phyloP scores from a whole-genome alignment of 2,797 vertebrate species.

The Pachyuromys duprasi region DNA sequence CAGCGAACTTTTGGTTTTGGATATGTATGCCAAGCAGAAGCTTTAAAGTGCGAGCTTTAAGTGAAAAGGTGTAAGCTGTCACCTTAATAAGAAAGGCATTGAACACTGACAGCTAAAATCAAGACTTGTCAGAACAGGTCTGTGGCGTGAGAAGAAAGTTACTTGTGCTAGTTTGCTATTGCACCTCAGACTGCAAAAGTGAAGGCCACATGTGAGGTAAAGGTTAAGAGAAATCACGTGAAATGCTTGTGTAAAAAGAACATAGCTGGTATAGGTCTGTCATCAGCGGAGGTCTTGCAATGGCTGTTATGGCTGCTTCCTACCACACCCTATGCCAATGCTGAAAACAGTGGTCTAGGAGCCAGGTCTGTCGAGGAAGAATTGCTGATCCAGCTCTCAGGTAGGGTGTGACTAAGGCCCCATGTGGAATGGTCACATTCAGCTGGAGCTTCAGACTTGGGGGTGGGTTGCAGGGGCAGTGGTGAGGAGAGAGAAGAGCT shows the following conservation, averaged over 20 bases:
- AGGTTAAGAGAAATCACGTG: background rate
- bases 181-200: background rate
- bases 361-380: background rate
- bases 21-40: background rate
- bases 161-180: background rate
- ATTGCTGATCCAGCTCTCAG: background rate
- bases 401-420: background rate
- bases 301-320: background rate
- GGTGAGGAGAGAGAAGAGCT: background rate
- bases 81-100: background rate
- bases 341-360: background rate
- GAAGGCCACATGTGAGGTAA: background rate
- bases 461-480: background rate
- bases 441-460: background rate
- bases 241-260: background rate
- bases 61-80: background rate
- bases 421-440: background rate
- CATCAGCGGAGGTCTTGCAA: background rate
- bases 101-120: background rate
- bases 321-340: background rate
- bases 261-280: background rate
- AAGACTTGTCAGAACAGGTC: background rate
- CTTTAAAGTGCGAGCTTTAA: background rate
- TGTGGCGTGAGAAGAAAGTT: background rate
- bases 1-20: background rate